phyloP scores from a whole-genome alignment of 2,797 vertebrate species.

The Pachyuromys duprasi region DNA sequence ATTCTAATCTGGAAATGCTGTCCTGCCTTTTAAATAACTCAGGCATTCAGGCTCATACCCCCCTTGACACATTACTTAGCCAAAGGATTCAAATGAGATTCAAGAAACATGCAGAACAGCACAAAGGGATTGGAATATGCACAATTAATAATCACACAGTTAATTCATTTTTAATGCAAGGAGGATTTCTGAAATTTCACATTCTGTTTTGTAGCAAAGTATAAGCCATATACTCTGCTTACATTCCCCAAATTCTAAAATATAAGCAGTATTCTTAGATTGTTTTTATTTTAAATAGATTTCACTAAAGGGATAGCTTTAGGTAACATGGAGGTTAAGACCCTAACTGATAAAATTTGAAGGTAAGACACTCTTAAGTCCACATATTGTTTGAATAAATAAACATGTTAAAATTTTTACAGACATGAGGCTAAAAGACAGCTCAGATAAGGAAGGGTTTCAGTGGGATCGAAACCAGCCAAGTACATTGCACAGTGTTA shows the following conservation, averaged over 20 bases:
- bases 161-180: slow-evolving; percentile 98
- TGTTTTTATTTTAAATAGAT: slow-evolving; percentile 70
- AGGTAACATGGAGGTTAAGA: slow-evolving; percentile 74
- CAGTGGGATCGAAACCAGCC: slow-evolving; percentile 18
- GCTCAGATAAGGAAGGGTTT: neutral
- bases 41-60: slow-evolving; percentile 95
- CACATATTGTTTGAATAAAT: slow-evolving; percentile 57
- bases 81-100: slow-evolving; percentile 99
- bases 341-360: slow-evolving; percentile 74
- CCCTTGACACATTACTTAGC: slow-evolving; percentile 98
- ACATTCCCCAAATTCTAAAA: slow-evolving; percentile 85
- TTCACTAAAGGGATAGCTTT: slow-evolving; percentile 58
- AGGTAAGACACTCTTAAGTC: slow-evolving; percentile 66
- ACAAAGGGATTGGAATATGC: slow-evolving; percentile 99
- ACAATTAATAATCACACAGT: slow-evolving; percentile 99
- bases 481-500: slow-evolving; percentile 1
- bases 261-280: slow-evolving; percentile 78
- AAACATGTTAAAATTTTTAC: slow-evolving; percentile 41
- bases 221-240: slow-evolving; percentile 87
- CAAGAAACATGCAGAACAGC: slow-evolving; percentile 98
- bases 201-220: slow-evolving; percentile 90
- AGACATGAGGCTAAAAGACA: slow-evolving; percentile 6
- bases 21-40: slow-evolving; percentile 99
- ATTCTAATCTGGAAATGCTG: slow-evolving; percentile 96
- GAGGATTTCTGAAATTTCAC: slow-evolving; percentile 91